These are phyloP conservation scores for Campoplex nolae DNA, from an alignment of 2,888 invertebrate genomes.

Conservation along the genomic window DNA sequence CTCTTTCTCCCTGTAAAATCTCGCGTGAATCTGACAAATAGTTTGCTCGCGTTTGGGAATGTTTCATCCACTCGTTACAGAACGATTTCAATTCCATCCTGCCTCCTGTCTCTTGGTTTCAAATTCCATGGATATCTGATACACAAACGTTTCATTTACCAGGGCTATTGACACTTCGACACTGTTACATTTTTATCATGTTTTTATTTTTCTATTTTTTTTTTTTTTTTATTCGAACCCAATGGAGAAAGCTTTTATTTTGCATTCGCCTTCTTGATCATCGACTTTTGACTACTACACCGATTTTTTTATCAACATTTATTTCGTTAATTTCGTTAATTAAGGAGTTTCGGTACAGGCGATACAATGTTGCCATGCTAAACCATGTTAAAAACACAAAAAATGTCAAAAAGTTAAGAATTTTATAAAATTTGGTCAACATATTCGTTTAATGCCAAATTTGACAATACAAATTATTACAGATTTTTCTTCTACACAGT, in stretches of 20 bases:
- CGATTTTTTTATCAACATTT: not conserved
- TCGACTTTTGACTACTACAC: not conserved
- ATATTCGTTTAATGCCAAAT: no score
- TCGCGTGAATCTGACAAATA: constrained; percentile 67
- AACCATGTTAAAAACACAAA: no score
- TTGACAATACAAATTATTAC: no score
- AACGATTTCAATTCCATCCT: constrained; percentile 6
- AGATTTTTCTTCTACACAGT: no score
- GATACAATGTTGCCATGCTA: no score
- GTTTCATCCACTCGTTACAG: constrained; percentile 22
- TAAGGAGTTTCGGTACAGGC: no score
- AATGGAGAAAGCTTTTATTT: no score
- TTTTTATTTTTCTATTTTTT: not conserved
- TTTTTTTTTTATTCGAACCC: not conserved
- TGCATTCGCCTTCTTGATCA: no score
- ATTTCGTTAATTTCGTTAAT: no score
- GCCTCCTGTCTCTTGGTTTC: constrained; percentile 13
- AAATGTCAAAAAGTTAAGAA: no score
- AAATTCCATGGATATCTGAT: constrained; percentile 29
- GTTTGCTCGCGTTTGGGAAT: constrained; percentile 51
- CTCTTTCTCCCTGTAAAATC: constrained; percentile 46
- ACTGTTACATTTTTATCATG: not conserved
- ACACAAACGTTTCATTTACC: constrained; percentile 50
- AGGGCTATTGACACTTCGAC: constrained; percentile 45
- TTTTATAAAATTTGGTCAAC: no score